These are phyloP conservation scores for Blastobasis lacticolella DNA, from an alignment of 2,888 invertebrate species.

Conservation along the genomic window DNA sequence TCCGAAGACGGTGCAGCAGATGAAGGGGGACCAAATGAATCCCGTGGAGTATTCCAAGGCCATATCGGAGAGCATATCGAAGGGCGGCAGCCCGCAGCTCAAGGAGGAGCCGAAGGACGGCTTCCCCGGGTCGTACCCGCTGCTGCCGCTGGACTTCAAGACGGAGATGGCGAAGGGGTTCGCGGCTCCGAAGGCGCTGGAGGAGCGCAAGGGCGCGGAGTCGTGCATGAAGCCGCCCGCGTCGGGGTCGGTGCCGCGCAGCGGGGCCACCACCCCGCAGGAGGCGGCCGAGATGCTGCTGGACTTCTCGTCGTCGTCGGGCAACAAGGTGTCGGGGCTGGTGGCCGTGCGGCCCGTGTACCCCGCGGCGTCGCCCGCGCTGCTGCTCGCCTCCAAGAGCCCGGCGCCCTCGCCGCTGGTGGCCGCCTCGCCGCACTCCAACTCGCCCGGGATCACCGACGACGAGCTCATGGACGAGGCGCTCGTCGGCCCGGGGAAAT, in stretches of 20 bases:
- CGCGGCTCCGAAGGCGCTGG: slow-evolving; percentile 58
- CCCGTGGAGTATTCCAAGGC: slow-evolving; percentile 54
- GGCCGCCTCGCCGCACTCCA: slow-evolving; percentile 79
- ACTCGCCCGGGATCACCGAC: slow-evolving; percentile 88
- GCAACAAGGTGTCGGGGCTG: slow-evolving; percentile 70
- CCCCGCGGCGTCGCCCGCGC: slow-evolving; percentile 79
- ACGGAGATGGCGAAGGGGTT: slow-evolving; percentile 65
- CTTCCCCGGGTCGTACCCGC: slow-evolving; percentile 45
- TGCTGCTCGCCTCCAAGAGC: slow-evolving; percentile 84
- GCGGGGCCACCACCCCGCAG: slow-evolving; percentile 67
- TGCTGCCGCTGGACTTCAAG: slow-evolving; percentile 62
- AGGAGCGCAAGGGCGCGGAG: slow-evolving; percentile 64
- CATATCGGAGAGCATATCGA: slow-evolving; percentile 52
- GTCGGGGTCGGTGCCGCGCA: slow-evolving; percentile 54
- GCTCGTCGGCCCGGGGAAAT: slow-evolving; percentile 84
- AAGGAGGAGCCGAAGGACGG: slow-evolving; percentile 59
- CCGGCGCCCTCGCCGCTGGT: slow-evolving; percentile 82
- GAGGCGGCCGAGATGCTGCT: slow-evolving; percentile 78
- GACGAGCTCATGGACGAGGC: slow-evolving; percentile 94
- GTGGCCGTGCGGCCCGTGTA: slow-evolving; percentile 73
- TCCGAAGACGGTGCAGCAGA: slow-evolving; percentile 50
- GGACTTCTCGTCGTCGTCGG: slow-evolving; percentile 77
- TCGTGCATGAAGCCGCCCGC: slow-evolving; percentile 65
- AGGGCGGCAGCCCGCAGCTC: slow-evolving; percentile 50
- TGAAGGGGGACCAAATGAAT: slow-evolving; percentile 45